These are phyloP conservation scores for Phoxinus phoxinus DNA, from an alignment of 2,113 vertebrate species.

Conservation along the genomic window DNA sequence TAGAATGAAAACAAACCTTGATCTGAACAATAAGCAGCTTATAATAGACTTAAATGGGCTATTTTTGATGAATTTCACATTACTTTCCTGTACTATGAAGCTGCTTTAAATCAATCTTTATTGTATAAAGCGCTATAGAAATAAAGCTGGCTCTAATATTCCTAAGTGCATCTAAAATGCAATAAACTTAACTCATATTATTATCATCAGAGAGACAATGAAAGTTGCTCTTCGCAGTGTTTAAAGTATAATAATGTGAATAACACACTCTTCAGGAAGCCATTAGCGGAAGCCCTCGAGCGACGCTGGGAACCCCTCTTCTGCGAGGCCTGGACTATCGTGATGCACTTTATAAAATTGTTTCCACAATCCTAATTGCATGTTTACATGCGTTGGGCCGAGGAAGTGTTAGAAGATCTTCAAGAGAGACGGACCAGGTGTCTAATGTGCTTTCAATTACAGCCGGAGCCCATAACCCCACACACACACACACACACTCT, in stretches of 20 bases:
- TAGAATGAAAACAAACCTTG: neutral
- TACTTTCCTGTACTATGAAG: neutral
- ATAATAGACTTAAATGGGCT: neutral
- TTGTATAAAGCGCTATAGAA: no score
- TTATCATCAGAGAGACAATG: neutral
- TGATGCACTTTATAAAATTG: constrained; percentile 11
- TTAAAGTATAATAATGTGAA: neutral
- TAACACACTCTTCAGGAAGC: neutral
- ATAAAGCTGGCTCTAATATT: neutral
- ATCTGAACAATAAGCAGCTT: neutral
- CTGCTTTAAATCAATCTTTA: neutral
- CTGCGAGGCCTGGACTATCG: neutral
- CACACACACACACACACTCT: neutral
- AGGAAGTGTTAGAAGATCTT: neutral
- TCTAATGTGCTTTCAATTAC: constrained; percentile 6
- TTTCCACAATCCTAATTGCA: constrained; percentile 1
- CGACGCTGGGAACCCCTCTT: neutral
- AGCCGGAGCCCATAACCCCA: neutral
- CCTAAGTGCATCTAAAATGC: neutral
- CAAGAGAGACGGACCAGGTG: neutral
- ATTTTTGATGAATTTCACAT: neutral
- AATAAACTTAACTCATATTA: neutral
- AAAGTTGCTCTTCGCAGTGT: neutral
- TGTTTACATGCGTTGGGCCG: neutral
- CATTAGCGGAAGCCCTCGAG: neutral